A percentile compares a stretch with the other conserved stretches of the same genome.
phyloP scores from a whole-genome alignment of 2,797 vertebrate species.

The Natrix natrix region DNA sequence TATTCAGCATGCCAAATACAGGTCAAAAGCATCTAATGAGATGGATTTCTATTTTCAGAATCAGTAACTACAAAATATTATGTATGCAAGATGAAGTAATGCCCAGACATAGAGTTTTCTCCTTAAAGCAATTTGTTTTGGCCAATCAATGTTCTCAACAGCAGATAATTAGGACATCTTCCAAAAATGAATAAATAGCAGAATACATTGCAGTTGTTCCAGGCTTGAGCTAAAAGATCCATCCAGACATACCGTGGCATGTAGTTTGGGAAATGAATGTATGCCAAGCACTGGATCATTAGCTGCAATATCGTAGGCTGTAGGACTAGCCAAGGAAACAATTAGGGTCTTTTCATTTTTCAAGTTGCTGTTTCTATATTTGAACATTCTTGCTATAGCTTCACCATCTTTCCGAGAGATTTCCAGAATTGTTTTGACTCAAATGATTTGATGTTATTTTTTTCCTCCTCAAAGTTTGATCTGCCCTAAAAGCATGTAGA shows the following conservation, averaged over 20 bases:
- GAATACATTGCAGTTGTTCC: neutral
- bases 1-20: neutral
- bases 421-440: neutral
- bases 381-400: neutral
- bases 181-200: constrained; percentile 18
- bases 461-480: neutral
- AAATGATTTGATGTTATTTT: neutral
- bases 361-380: neutral
- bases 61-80: neutral
- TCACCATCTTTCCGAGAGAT: neutral
- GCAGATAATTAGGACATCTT: constrained; percentile 42
- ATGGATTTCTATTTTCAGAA: constrained; percentile 6
- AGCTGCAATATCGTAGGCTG: constrained; percentile 51
- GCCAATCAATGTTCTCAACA: constrained; percentile 23
- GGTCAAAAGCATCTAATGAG: constrained; percentile 31
- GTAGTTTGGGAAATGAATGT: neutral
- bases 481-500: neutral
- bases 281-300: constrained; percentile 30
- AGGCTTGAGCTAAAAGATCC: neutral
- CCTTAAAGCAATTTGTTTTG: constrained; percentile 11
- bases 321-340: neutral
- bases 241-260: neutral
- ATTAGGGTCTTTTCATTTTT: neutral
- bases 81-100: neutral
- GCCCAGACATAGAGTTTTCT: constrained; percentile 21